A percentile compares a stretch with the other conserved stretches of the same genome.
Conservation (phyloP, 2,113 vertebrate species). For the Tauraco erythrolophus region DNA sequence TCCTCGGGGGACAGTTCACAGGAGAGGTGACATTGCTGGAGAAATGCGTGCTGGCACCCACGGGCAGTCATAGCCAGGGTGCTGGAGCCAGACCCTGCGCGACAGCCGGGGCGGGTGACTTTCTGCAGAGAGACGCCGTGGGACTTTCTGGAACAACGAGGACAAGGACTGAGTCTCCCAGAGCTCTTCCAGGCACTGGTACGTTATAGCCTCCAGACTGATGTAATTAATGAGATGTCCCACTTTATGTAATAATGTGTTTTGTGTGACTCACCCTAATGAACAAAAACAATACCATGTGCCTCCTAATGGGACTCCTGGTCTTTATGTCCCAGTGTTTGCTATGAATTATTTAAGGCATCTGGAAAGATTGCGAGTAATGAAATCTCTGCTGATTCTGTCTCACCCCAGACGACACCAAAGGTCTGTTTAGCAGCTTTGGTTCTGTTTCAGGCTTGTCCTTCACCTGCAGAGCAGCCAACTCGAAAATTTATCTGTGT, state of each 20-base stretch:
- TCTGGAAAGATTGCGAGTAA: conserved; percentile 52
- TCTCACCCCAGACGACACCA: conserved; percentile 35
- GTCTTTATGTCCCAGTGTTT: conserved; percentile 13
- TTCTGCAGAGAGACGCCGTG: neutral
- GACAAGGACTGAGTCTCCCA: neutral
- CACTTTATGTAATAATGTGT: neutral
- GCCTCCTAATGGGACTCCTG: conserved; percentile 20
- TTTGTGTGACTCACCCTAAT: conserved; percentile 51
- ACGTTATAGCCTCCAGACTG: neutral
- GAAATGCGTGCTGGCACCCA: neutral
- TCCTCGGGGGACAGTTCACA: rapidly evolving
- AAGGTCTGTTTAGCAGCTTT: conserved; percentile 7
- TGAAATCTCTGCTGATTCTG: conserved; percentile 37
- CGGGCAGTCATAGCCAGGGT: neutral
- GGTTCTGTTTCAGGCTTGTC: neutral
- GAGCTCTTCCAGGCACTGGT: neutral
- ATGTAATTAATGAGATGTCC: conserved; percentile 42
- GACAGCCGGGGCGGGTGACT: neutral
- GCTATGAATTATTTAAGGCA: conserved; percentile 60
- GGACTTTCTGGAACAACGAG: neutral
- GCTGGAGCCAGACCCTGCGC: neutral
- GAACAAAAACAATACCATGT: neutral
- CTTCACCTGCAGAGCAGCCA: neutral
- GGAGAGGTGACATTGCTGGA: neutral
- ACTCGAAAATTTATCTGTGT: neutral